Evolutionary conservation across 35 echinoderm and acorn worm genomes (phyloP).

Genomic region (Eucidaris tribuloides): DNA sequence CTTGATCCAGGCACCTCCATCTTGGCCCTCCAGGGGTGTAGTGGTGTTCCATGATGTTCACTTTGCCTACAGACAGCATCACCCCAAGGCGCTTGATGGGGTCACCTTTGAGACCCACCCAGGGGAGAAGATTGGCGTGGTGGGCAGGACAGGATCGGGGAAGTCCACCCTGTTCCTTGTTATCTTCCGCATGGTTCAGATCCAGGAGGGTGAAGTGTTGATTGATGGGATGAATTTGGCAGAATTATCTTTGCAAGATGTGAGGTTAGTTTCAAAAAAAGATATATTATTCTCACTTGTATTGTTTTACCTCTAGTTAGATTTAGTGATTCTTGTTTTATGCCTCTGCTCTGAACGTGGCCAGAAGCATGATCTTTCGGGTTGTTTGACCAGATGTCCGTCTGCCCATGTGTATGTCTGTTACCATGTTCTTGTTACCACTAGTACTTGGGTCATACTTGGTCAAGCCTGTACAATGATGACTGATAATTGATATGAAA

Average conservation of each 20-base stretch:
- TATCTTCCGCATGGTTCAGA: conserved; percentile 53
- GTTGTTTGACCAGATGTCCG: no score
- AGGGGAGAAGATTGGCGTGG: conserved; percentile 64
- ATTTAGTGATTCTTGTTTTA: no score
- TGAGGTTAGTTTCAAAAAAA: conserved; percentile 55
- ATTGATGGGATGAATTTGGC: conserved; percentile 45
- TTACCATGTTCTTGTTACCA: no score
- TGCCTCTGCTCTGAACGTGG: no score
- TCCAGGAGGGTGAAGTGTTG: conserved; percentile 36
- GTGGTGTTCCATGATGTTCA: conserved; percentile 27
- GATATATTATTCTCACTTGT: no score
- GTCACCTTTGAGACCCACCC: conserved; percentile 48
- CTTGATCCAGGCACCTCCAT: conserved; percentile 13
- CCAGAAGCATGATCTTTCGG: no score
- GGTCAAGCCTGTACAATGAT: no score
- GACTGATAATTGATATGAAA: no score
- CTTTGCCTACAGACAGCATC: conserved; percentile 35
- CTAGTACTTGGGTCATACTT: no score
- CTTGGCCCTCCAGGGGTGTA: conserved; percentile 29
- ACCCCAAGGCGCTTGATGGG: conserved; percentile 51
- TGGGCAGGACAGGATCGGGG: conserved; percentile 65
- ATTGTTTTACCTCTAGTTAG: no score
- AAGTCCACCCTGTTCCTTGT: conserved; percentile 55
- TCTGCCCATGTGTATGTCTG: no score
- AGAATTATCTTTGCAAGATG: conserved; percentile 25